A percentile compares a stretch with the other conserved stretches of the same genome.
phyloP scores from a whole-genome alignment of 2,888 invertebrate species.

The Steromphala cineraria region DNA sequence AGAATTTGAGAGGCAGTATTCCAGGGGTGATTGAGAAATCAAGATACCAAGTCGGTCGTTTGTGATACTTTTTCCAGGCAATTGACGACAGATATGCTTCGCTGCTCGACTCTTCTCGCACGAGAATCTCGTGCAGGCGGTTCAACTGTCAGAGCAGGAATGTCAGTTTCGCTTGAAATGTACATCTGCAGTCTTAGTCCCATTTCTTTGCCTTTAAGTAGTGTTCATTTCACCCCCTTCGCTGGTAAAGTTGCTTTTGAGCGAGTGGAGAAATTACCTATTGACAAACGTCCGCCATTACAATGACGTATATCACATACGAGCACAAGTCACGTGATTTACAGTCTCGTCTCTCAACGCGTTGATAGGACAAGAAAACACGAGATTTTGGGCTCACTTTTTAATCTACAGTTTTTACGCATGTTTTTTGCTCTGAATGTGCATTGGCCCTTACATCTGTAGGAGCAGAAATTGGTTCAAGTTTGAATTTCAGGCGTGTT shows the following conservation, averaged over 20 bases:
- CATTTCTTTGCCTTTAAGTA: constrained; percentile 6
- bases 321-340: constrained; percentile 12
- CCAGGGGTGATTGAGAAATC: constrained; percentile 4
- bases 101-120: too few relatives aligned
- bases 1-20: neutral
- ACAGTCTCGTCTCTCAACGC: neutral
- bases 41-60: neutral
- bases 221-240: constrained; percentile 15
- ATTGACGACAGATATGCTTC: neutral
- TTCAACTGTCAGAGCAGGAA: neutral
- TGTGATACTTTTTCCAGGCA: neutral
- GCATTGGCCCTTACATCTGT: neutral
- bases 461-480: neutral
- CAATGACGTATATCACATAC: constrained; percentile 13
- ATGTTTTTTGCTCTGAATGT: neutral
- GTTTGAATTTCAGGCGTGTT: constrained; percentile 9
- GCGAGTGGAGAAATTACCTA: neutral
- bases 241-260: constrained; percentile 12
- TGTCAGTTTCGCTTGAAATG: neutral
- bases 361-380: constrained; percentile 6
- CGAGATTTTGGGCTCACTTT: neutral
- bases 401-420: neutral
- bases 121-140: neutral
- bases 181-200: constrained; percentile 6
- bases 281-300: constrained; percentile 9